phyloP scores from a whole-genome alignment of 2,113 vertebrate genomes.

The Sterrhoptilus dennistouni region DNA sequence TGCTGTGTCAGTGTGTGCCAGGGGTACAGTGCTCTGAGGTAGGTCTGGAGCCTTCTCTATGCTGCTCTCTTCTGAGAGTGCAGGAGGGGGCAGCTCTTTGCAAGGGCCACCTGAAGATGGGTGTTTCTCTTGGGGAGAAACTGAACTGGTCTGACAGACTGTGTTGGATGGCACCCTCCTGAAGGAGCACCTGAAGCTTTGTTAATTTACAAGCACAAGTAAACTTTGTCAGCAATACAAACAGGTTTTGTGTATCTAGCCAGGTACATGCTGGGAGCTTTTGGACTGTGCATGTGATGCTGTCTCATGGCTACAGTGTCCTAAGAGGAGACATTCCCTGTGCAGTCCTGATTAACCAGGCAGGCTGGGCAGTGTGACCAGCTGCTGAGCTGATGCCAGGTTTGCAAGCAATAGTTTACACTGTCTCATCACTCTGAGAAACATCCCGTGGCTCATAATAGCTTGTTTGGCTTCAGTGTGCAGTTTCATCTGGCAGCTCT shows the following conservation, averaged over 20 bases:
- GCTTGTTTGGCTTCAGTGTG: not conserved
- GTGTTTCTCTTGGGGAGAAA: not conserved
- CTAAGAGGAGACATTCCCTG: not conserved
- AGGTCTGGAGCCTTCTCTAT: not conserved
- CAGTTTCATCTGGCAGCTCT: not conserved
- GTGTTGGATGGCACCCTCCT: not conserved
- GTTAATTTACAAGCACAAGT: not conserved
- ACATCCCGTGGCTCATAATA: not conserved
- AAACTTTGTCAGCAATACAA: not conserved
- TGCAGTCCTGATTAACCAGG: not conserved
- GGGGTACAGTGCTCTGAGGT: slow-evolving; percentile 95
- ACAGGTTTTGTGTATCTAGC: not conserved
- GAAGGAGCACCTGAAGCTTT: not conserved
- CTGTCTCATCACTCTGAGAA: not conserved
- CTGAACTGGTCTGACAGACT: not conserved
- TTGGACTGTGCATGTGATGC: not conserved
- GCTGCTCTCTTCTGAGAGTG: not conserved
- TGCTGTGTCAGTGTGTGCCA: slow-evolving; percentile 96
- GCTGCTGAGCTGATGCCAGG: not conserved
- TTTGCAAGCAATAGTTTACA: not conserved
- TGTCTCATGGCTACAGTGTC: not conserved
- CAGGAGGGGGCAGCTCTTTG: not conserved
- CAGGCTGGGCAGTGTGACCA: not conserved
- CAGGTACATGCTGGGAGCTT: not conserved
- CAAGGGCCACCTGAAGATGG: not conserved